Evolutionary conservation across 37 sponge, comb jelly and placozoan genomes (phyloP), one percentile per base, ranked within the genome.

Genomic region (Haliclona indistincta): DNA sequence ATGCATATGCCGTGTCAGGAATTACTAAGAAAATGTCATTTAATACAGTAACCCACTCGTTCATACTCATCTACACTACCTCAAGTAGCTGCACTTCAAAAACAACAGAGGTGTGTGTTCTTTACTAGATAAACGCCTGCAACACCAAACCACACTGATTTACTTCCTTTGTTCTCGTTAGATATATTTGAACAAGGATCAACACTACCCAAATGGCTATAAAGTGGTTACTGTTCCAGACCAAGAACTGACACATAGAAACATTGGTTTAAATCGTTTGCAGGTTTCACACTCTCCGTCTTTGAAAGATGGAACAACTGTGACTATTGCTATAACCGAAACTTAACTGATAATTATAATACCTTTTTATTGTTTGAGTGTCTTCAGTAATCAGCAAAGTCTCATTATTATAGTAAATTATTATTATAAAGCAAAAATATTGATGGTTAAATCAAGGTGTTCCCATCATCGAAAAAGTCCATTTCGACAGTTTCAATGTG

Each of bases 1-100:
- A 93, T 70, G 89, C 94, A 6, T 86, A 79, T 41, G 78, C 77
- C 25, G 89, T 93, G 37, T 86, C 94, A 30, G 94, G 94, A 0
- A 66, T 77, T 6, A 71, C 82, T 23, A 40, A 28, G 40, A 38
- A 63, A 41, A 88, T 93, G 85, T 37, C 34, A 26, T 93, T 74
- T 71, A 67, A 85, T 44, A 33, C 68, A 5, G 54, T 32, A 3
- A 86, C 82, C 4, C 71, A 71, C 28, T 71, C 77, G 34, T 93
- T 93, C 63, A 56, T 49, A 56, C 75, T 93, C 11, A 22, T 32
- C 22, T 93, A 93, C 38, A 20, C 33, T 6, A 55, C 47, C 36
- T 38, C 68, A 20, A 20, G 54, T 0, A 13, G 3, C 1, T 84
- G 85, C 42, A 64, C 76, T 1, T 77, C 85, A 37, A 67, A 61